Evolutionary conservation across 2,888 invertebrate genomes (phyloP), one percentile per base, ranked within the genome.

Genomic region (Gymnocheta viridis): DNA sequence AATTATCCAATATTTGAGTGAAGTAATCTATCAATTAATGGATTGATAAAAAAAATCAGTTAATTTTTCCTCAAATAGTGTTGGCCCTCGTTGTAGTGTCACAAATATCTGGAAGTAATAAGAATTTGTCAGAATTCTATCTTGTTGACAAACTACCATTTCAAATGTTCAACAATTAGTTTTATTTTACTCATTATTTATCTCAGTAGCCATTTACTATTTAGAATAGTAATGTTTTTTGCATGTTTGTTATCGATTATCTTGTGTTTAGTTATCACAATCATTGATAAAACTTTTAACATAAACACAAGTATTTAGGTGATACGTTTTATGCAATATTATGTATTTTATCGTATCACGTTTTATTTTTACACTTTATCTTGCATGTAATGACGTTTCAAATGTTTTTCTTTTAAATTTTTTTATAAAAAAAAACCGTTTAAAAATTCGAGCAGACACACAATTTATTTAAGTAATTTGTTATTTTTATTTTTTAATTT

Each of bases 171-270:
- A 69, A 27, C 49, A 58, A 22, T 27, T 24, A 12, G 35, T 60
- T 29, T 22, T 44, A 49, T 49, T 27, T 60, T 14, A n/a, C n/a
- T n/a, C n/a, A n/a, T n/a, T n/a, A n/a, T n/a, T 60, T 64, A 32
- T 32, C 41, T 27, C 41, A 32, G 49, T 35, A 32, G 44, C 49
- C 44, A 19, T 3, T 3, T 47, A 19, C 19, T 22, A 22, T 51
- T 19, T 54, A 29, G 47, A 69, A 70, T 69, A n/a, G n/a, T n/a
- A 51, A 49, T n/a, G 12, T 58, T 56, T 60, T 41, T 49, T 47
- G 60, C 44, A 64, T 72, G 58, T 60, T 67, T 60, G 14, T 72
- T 82, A 79, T 79, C 82, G 83, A 80, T 76, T 80, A 83, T 76
- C 80, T 76, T 74, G 79, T 79, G 19, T 58, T 14, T 64, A 24